These are phyloP conservation scores for Phenganax marumi DNA, from an alignment of 92 coral and sea anemone genomes.

Conservation along the genomic window DNA sequence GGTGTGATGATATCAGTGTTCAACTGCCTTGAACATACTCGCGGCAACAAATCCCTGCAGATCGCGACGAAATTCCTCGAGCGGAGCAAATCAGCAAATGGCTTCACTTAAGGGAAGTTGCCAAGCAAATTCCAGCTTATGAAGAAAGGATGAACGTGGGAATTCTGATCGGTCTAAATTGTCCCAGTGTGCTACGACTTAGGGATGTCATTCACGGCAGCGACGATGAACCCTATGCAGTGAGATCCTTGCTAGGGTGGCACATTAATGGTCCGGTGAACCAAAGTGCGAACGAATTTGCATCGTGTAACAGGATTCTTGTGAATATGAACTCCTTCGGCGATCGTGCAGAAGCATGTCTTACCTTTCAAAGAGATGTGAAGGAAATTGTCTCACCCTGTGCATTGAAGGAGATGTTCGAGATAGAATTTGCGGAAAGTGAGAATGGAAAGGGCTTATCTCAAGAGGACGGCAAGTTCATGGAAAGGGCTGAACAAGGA, in stretches of 20 bases:
- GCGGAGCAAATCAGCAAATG: constrained; percentile 40
- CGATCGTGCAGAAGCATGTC: constrained; percentile 29
- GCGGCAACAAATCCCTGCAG: constrained; percentile 56
- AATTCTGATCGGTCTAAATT: constrained; percentile 54
- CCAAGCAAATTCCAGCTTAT: constrained; percentile 49
- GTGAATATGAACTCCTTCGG: constrained; percentile 3
- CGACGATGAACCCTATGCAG: constrained; percentile 47
- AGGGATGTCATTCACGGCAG: constrained; percentile 53
- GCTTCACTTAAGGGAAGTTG: constrained; percentile 50
- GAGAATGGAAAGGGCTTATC: constrained; percentile 53
- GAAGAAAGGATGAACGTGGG: constrained; percentile 58
- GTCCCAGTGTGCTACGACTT: constrained; percentile 56
- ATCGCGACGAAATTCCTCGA: constrained; percentile 53
- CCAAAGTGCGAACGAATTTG: neutral
- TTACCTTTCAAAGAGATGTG: constrained; percentile 39
- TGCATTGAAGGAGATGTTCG: constrained; percentile 48
- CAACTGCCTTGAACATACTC: constrained; percentile 52
- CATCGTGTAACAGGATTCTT: constrained; percentile 50
- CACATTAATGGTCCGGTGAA: too few relatives aligned
- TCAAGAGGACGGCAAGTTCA: constrained; percentile 49
- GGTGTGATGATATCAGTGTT: neutral
- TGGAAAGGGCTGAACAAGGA: constrained; percentile 50
- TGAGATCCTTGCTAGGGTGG: too few relatives aligned
- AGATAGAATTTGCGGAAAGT: constrained; percentile 54
- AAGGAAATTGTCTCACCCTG: constrained; percentile 40